Evolutionary conservation across 2,797 vertebrate species (phyloP).

Genomic region (Macroramphosus scolopax): DNA sequence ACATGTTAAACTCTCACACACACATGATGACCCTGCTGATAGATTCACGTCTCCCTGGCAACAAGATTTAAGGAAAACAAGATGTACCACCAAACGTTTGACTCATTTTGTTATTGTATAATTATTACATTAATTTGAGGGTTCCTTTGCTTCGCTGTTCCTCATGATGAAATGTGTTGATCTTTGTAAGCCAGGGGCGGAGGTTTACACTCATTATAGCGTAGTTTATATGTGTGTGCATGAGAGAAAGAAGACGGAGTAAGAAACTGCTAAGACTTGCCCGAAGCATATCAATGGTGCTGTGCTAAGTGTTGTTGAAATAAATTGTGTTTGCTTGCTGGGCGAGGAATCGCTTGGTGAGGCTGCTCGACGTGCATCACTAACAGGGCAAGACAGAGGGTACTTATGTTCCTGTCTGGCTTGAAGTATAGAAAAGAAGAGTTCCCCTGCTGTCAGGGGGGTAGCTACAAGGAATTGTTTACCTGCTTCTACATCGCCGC

Average conservation of each 20-base stretch:
- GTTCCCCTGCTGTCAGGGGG: slow-evolving; percentile 28
- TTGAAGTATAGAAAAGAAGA: slow-evolving; percentile 55
- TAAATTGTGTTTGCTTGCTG: slow-evolving; percentile 52
- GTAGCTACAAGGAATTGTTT: slow-evolving; percentile 45
- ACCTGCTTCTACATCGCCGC: slow-evolving; percentile 42
- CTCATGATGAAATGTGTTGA: slow-evolving; percentile 32
- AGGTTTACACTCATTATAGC: slow-evolving; percentile 40
- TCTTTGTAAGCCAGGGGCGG: slow-evolving; percentile 34
- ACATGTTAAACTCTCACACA: background rate
- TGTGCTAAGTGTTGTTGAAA: slow-evolving; percentile 43
- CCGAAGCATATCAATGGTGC: slow-evolving; percentile 39
- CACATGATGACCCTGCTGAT: background rate
- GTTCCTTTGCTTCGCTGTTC: slow-evolving; percentile 4
- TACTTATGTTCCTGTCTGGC: slow-evolving; percentile 40
- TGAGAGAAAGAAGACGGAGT: slow-evolving; percentile 6
- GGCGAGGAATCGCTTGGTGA: slow-evolving; percentile 51
- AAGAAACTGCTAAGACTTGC: slow-evolving; percentile 33
- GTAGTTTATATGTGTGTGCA: slow-evolving; percentile 11
- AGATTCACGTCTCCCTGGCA: background rate
- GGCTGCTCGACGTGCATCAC: slow-evolving; percentile 50
- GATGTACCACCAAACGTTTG: too few relatives aligned
- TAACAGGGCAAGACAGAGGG: slow-evolving; percentile 39
- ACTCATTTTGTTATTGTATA: slow-evolving; percentile 7
- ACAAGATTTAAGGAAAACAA: slow-evolving; percentile 5
- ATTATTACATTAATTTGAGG: slow-evolving; percentile 20